Conservation (phyloP, 2,797 vertebrate species). For the Phrynocephalus guinanensis region DNA sequence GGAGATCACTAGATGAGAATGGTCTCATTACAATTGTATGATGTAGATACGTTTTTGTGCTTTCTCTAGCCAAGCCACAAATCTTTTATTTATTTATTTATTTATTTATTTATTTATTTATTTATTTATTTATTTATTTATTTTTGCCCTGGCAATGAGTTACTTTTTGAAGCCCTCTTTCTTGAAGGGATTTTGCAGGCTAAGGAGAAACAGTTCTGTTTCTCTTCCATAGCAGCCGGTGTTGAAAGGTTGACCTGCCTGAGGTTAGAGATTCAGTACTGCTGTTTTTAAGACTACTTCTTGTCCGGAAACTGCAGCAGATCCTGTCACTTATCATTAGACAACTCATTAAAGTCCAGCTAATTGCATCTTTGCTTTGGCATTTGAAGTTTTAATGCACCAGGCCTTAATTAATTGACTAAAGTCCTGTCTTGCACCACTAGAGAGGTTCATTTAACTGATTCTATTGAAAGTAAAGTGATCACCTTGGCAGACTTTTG, state of each 20-base stretch:
- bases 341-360: conserved; percentile 52
- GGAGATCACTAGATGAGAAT: background rate
- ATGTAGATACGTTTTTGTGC: background rate
- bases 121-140: too few species aligned
- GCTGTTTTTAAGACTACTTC: conserved; percentile 33
- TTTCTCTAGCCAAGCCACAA: background rate
- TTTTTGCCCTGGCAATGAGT: too few species aligned
- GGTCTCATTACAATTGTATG: background rate
- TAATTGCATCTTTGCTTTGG: conserved; percentile 49
- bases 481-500: background rate
- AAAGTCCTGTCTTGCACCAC: background rate
- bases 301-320: conserved; percentile 47
- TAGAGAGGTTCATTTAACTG: background rate
- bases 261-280: conserved; percentile 7
- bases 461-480: background rate
- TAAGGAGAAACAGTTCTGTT: background rate
- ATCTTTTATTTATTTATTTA: background rate
- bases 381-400: background rate
- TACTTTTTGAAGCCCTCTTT: background rate
- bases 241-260: conserved; percentile 17
- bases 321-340: conserved; percentile 47
- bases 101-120: too few species aligned
- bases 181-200: background rate
- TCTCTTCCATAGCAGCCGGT: background rate
- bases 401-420: conserved; percentile 1